A percentile compares a stretch with the other conserved stretches of the same genome.
Conservation (phyloP, 2,888 invertebrate genomes). For the Sussaba pulchella region DNA sequence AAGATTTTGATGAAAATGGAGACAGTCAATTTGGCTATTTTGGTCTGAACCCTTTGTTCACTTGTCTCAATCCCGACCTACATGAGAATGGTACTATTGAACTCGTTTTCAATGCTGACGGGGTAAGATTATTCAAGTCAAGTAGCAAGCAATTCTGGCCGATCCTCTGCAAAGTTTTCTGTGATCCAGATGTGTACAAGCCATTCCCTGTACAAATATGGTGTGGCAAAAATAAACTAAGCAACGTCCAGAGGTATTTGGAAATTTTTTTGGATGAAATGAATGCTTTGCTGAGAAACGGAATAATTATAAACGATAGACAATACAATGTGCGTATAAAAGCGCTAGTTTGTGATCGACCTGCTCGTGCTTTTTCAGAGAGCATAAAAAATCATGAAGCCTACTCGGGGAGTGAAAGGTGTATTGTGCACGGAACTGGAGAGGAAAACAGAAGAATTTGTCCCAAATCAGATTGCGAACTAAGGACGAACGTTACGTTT, state of each 20-base stretch:
- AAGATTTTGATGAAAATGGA: no score
- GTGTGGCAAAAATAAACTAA: neutral
- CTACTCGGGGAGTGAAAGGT: constrained; percentile 49
- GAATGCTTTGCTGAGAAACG: constrained; percentile 30
- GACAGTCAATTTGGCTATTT: constrained; percentile 39
- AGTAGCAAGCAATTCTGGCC: constrained; percentile 57
- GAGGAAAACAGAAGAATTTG: constrained; percentile 43
- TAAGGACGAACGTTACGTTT: constrained; percentile 52
- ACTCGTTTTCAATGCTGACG: constrained; percentile 52
- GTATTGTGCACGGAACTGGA: constrained; percentile 42
- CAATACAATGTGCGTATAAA: constrained; percentile 55
- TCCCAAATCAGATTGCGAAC: constrained; percentile 9
- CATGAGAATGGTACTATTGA: constrained; percentile 40
- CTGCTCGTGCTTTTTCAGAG: constrained; percentile 49
- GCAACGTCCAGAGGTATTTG: neutral
- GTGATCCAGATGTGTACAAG: constrained; percentile 32
- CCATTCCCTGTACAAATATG: constrained; percentile 37
- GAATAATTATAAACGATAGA: constrained; percentile 44
- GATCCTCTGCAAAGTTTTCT: constrained; percentile 42
- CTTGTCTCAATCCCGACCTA: no score
- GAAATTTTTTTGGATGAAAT: constrained; percentile 57
- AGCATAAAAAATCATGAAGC: constrained; percentile 44
- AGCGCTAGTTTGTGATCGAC: no score
- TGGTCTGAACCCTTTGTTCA: no score
- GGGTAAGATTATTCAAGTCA: constrained; percentile 46